phyloP scores from a whole-genome alignment of 1,140 invertebrate species.

The Drosophila burlai region DNA sequence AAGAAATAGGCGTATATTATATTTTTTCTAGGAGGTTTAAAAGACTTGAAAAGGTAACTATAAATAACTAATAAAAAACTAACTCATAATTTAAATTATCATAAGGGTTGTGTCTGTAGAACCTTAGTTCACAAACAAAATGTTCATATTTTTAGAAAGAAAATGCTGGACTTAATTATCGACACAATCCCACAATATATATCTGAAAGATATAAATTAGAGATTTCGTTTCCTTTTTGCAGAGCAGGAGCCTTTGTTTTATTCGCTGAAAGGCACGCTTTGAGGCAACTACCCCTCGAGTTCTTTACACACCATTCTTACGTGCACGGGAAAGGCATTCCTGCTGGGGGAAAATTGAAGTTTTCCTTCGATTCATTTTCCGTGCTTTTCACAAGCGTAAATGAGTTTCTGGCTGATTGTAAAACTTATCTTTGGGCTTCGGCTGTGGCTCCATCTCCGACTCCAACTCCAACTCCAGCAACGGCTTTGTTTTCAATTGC shows the following conservation, averaged over 20 bases:
- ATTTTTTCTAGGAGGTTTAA: too few species aligned
- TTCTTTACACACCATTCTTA: slow-evolving; percentile 43
- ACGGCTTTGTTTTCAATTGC: slow-evolving; percentile 70
- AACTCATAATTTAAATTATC: not conserved
- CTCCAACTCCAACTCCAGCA: not conserved
- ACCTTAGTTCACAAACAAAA: not conserved
- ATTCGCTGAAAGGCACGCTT: slow-evolving; percentile 23
- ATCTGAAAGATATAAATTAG: slow-evolving; percentile 15
- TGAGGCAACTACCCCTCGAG: slow-evolving; percentile 39
- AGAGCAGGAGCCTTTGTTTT: slow-evolving; percentile 40
- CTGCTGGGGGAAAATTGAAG: slow-evolving; percentile 53
- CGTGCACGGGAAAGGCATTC: slow-evolving; percentile 48
- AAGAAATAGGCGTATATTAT: not conserved
- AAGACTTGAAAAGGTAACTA: too few species aligned
- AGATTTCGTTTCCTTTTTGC: slow-evolving; percentile 36
- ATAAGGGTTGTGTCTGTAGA: not conserved
- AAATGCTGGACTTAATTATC: not conserved
- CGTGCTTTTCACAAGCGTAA: slow-evolving; percentile 47
- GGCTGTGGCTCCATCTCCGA: slow-evolving; percentile 6
- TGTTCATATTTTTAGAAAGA: not conserved
- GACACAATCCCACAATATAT: not conserved
- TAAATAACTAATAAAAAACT: too few species aligned
- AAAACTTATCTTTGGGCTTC: slow-evolving; percentile 64
- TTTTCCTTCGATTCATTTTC: slow-evolving; percentile 53
- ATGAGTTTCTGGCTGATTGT: slow-evolving; percentile 65